Conservation (phyloP, 2,797 vertebrate species). For the Lacerta bilineata region DNA sequence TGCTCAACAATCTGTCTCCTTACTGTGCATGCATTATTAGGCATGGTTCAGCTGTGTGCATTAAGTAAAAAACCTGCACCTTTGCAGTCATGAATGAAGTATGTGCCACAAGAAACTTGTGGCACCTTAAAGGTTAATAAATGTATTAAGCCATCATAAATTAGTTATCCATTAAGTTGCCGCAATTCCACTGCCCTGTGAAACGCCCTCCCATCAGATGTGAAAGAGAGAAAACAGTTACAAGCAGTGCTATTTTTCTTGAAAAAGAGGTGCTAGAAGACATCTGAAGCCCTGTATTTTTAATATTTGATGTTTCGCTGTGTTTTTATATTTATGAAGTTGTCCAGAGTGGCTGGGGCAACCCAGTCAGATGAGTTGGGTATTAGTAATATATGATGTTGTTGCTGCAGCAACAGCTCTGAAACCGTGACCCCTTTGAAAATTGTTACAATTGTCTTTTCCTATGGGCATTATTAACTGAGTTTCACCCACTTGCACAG, state of each 20-base stretch:
- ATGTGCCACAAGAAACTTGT: background rate
- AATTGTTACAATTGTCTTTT: background rate
- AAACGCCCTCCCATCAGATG: too few species aligned
- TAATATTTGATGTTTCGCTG: too few species aligned
- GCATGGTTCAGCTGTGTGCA: background rate
- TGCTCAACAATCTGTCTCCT: background rate
- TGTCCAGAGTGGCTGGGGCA: too few species aligned
- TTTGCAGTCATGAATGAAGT: background rate
- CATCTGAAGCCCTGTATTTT: too few species aligned
- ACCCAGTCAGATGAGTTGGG: too few species aligned
- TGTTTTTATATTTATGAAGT: too few species aligned
- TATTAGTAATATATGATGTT: too few species aligned
- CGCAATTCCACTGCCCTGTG: background rate
- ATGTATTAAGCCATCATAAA: background rate
- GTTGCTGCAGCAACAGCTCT: background rate
- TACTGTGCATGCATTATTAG: background rate
- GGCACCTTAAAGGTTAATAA: background rate
- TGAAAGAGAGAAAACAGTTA: too few species aligned
- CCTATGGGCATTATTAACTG: background rate
- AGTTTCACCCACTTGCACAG: background rate
- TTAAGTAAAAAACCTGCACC: background rate
- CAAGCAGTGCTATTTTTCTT: too few species aligned
- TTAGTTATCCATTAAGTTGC: background rate
- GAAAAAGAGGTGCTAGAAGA: too few species aligned
- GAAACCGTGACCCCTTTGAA: background rate